phyloP scores from a whole-genome alignment of 2,888 invertebrate species.

The Polia nebulosa region DNA sequence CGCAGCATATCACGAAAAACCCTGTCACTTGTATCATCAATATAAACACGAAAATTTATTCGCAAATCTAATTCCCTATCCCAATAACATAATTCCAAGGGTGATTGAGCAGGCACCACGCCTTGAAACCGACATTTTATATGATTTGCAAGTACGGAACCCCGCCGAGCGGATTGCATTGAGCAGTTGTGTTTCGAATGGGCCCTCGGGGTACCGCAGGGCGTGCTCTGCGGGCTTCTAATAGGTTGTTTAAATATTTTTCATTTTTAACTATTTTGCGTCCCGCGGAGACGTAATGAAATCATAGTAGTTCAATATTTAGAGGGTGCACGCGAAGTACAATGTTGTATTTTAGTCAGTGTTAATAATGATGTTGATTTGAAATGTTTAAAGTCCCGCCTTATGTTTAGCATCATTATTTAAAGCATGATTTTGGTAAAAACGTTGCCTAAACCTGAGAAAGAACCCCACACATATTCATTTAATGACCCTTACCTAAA shows the following conservation, averaged over 20 bases:
- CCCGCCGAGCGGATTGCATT: constrained; percentile 79
- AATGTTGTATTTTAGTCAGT: not conserved
- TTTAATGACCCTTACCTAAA: not conserved
- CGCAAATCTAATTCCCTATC: constrained; percentile 60
- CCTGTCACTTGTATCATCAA: constrained; percentile 28
- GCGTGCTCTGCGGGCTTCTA: constrained; percentile 84
- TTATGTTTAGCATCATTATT: too few relatives aligned
- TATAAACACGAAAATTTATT: constrained; percentile 56
- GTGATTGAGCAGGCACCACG: constrained; percentile 66
- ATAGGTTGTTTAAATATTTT: constrained; percentile 74
- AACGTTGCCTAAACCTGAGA: too few relatives aligned
- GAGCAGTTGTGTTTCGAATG: constrained; percentile 71
- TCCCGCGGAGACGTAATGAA: constrained; percentile 70
- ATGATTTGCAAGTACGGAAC: constrained; percentile 65
- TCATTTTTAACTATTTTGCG: constrained; percentile 67
- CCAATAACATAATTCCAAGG: constrained; percentile 65
- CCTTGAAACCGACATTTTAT: constrained; percentile 70
- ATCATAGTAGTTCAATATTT: constrained; percentile 55
- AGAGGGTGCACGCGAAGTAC: constrained; percentile 10
- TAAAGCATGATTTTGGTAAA: too few relatives aligned
- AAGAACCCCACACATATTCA: not conserved
- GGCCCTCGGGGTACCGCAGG: constrained; percentile 82
- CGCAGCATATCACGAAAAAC: not conserved
- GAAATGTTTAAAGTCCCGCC: not conserved
- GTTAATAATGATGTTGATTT: not conserved